These are phyloP conservation scores for Aethina tumida DNA, from an alignment of 1,140 invertebrate genomes.

Conservation along the genomic window DNA sequence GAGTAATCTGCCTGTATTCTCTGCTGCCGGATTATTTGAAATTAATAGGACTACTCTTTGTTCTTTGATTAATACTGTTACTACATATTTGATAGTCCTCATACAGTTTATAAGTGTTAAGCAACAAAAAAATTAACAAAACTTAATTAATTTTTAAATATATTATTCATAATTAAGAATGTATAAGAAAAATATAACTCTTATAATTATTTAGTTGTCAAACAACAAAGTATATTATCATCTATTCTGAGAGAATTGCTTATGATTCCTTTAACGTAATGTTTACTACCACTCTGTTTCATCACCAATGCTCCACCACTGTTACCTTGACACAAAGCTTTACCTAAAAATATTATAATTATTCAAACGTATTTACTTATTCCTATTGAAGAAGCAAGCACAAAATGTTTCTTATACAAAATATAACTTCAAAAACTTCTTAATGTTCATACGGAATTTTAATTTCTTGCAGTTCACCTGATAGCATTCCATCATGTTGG, in stretches of 20 bases:
- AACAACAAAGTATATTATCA: conserved; percentile 19
- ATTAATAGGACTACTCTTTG: too few species aligned
- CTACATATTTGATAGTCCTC: too few species aligned
- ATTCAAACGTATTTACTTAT: conserved; percentile 19
- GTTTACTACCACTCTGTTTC: conserved; percentile 7
- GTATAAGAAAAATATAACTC: too few species aligned
- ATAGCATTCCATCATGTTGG: conserved; percentile 9
- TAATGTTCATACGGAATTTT: conserved; percentile 15
- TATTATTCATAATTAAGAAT: too few species aligned
- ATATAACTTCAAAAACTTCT: conserved; percentile 11
- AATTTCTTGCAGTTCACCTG: conserved; percentile 21
- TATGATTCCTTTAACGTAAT: conserved; percentile 22
- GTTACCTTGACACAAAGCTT: conserved; percentile 21
- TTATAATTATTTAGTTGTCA: too few species aligned
- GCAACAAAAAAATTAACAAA: too few species aligned
- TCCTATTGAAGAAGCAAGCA: conserved; percentile 21
- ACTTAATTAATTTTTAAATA: too few species aligned
- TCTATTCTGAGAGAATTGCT: conserved; percentile 8
- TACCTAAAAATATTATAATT: conserved; percentile 13
- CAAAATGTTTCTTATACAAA: conserved; percentile 20
- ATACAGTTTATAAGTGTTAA: too few species aligned
- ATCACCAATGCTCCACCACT: conserved; percentile 24
- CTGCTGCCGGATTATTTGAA: too few species aligned
- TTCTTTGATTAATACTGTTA: too few species aligned
- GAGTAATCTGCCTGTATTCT: too few species aligned